Conservation (phyloP, 2,113 vertebrate genomes). For the Theristicus caerulescens region DNA sequence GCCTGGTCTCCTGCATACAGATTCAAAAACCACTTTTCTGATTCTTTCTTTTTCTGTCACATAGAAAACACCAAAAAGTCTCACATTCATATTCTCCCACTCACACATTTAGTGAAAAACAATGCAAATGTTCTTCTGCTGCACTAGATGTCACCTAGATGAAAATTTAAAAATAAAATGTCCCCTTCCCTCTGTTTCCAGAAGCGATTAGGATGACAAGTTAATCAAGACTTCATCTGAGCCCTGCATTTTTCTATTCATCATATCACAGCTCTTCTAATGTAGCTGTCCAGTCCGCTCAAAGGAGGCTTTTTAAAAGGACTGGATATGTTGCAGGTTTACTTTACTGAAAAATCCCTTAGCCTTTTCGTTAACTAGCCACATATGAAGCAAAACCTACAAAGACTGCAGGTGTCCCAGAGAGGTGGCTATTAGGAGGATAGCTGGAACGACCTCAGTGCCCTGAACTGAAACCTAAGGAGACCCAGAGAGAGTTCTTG, state of each 20-base stretch:
- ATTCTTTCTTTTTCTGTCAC: not conserved
- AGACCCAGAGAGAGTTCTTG: not conserved
- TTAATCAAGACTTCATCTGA: conserved; percentile 39
- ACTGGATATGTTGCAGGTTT: not conserved
- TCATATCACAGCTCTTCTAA: not conserved
- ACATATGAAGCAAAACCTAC: not conserved
- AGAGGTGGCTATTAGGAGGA: not conserved
- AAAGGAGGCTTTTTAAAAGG: not conserved
- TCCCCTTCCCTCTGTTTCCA: not conserved
- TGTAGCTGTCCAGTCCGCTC: not conserved
- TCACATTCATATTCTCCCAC: not conserved
- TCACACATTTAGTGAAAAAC: not conserved
- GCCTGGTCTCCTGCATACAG: not conserved
- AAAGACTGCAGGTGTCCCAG: not conserved
- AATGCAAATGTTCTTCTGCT: not conserved
- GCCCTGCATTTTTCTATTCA: not conserved
- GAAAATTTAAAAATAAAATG: conserved; percentile 48
- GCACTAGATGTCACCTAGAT: conserved; percentile 4
- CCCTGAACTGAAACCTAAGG: not conserved
- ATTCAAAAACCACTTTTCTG: not conserved
- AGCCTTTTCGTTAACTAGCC: not conserved
- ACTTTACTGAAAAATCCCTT: not conserved
- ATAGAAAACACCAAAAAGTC: not conserved
- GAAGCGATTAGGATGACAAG: not conserved
- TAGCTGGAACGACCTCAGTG: not conserved